These are phyloP conservation scores for Caenorhabditis imperialis DNA, from an alignment of 2,888 invertebrate species.

Conservation along the genomic window DNA sequence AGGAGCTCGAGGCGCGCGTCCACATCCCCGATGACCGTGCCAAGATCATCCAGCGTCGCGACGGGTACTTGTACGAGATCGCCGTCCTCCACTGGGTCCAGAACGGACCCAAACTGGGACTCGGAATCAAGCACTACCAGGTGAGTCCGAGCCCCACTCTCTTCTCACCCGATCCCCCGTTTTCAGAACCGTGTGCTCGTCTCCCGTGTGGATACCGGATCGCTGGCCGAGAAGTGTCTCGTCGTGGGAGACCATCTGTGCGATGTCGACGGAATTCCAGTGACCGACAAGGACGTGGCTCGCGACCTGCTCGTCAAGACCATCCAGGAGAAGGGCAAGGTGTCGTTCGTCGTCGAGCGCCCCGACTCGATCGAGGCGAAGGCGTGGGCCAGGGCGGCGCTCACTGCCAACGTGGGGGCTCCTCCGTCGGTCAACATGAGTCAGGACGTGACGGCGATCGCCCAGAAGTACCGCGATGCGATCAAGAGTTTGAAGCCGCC, in stretches of 20 bases:
- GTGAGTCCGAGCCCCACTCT: too few species aligned
- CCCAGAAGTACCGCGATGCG: constrained; percentile 28
- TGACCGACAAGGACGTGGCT: constrained; percentile 60
- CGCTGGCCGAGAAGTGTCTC: constrained; percentile 62
- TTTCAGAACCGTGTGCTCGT: constrained; percentile 71
- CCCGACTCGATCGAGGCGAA: constrained; percentile 65
- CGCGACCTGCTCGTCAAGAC: constrained; percentile 55
- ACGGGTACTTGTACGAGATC: constrained; percentile 65
- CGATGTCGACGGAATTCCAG: constrained; percentile 57
- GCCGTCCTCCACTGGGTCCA: constrained; percentile 55
- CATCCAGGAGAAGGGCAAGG: constrained; percentile 56
- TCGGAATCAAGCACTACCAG: constrained; percentile 73
- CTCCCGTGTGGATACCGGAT: constrained; percentile 65
- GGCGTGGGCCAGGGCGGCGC: constrained; percentile 53
- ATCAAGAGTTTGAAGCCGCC: constrained; percentile 35
- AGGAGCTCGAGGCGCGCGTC: constrained; percentile 64
- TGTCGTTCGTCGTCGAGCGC: constrained; percentile 61
- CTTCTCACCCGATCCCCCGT: too few species aligned
- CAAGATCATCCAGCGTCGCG: constrained; percentile 70
- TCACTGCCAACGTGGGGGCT: constrained; percentile 32
- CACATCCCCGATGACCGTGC: constrained; percentile 71
- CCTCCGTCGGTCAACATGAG: constrained; percentile 62
- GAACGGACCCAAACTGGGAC: constrained; percentile 70
- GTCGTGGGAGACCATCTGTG: constrained; percentile 57
- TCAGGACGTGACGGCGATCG: constrained; percentile 58